These are phyloP conservation scores for Oithona nana DNA, from an alignment of 2,888 invertebrate species.

Conservation along the genomic window DNA sequence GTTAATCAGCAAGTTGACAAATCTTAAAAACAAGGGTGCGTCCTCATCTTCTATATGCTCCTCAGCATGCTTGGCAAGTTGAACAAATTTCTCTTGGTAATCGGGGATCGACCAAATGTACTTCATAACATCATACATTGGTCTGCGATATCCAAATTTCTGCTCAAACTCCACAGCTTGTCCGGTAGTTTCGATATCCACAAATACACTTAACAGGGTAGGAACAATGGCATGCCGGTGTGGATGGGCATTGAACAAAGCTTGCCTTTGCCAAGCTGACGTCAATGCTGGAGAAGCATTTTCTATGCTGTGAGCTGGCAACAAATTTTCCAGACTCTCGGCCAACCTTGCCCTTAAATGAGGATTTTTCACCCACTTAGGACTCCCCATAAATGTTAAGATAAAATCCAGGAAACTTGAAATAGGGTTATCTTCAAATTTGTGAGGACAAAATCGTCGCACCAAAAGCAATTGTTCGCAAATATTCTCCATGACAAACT, in stretches of 20 bases:
- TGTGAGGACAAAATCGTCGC: constrained; percentile 40
- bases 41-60: constrained; percentile 69
- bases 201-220: constrained; percentile 70
- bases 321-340: constrained; percentile 64
- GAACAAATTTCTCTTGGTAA: constrained; percentile 40
- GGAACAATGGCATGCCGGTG: constrained; percentile 37
- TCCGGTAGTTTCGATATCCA: constrained; percentile 94
- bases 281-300: constrained; percentile 12
- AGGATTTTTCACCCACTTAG: constrained; percentile 56
- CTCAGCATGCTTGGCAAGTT: constrained; percentile 58
- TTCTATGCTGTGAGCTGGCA: constrained; percentile 36
- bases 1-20: constrained; percentile 88
- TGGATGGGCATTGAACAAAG: constrained; percentile 9
- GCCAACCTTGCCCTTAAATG: constrained; percentile 76
- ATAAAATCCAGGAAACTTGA: constrained; percentile 41
- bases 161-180: constrained; percentile 88
- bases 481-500: constrained; percentile 71
- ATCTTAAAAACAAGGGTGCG: constrained; percentile 77
- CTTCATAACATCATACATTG: constrained; percentile 84
- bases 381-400: constrained; percentile 33
- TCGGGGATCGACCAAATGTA: constrained; percentile 67
- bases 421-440: constrained; percentile 46
- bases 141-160: constrained; percentile 84
- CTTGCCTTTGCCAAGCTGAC: constrained; percentile 16
- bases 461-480: constrained; percentile 57